phyloP scores from a whole-genome alignment of 2,797 vertebrate species.

The Sebastes kiyomatsui region DNA sequence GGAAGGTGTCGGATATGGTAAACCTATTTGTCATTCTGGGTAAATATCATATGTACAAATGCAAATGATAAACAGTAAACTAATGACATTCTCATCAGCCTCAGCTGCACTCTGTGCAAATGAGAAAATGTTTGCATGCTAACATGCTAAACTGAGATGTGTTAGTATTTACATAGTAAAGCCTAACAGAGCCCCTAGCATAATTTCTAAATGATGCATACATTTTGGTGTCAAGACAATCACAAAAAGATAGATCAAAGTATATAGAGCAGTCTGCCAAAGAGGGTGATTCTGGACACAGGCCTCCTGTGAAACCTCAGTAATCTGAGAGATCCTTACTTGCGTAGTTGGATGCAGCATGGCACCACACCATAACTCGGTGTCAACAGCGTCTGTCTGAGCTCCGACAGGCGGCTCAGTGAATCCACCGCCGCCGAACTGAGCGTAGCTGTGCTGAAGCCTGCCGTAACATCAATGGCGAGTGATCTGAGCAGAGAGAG shows the following conservation, averaged over 20 bases:
- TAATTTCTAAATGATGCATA: not conserved
- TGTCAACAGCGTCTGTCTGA: slow-evolving; percentile 93
- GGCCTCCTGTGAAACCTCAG: not conserved
- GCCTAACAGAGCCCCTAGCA: too few species aligned
- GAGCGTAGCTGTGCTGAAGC: slow-evolving; percentile 90
- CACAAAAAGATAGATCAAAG: not conserved
- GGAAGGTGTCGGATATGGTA: too few species aligned
- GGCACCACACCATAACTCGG: slow-evolving; percentile 96
- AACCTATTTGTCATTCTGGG: too few species aligned
- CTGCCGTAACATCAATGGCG: slow-evolving; percentile 89
- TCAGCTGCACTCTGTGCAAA: too few species aligned
- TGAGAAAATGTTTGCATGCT: too few species aligned
- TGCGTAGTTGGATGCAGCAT: slow-evolving; percentile 89
- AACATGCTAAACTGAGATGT: too few species aligned
- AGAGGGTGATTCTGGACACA: not conserved
- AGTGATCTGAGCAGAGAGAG: slow-evolving; percentile 87
- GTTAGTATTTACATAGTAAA: too few species aligned
- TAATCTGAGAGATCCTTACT: slow-evolving; percentile 47
- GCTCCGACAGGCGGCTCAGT: slow-evolving; percentile 88
- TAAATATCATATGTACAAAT: too few species aligned
- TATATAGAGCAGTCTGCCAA: not conserved
- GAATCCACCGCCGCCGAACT: slow-evolving; percentile 91
- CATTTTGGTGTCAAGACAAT: not conserved
- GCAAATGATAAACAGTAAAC: too few species aligned
- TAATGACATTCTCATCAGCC: too few species aligned